Evolutionary conservation across 1,140 invertebrate species (phyloP).

Genomic region (Globodera ellingtonae): DNA sequence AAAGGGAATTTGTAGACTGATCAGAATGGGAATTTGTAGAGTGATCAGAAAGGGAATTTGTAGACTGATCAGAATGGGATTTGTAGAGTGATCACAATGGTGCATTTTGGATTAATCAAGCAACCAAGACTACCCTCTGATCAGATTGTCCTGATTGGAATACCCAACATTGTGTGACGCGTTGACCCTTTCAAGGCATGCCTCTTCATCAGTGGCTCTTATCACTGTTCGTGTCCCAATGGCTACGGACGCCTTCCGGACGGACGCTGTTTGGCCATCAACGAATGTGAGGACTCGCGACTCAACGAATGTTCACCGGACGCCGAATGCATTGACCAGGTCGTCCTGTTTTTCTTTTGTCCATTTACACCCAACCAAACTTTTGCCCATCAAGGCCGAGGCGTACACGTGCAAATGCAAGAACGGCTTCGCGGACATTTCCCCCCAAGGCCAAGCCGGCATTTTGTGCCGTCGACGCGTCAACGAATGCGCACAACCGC

Average conservation of each 20-base stretch:
- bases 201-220: constrained; percentile 59
- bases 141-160: too few relatives aligned
- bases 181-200: constrained; percentile 27
- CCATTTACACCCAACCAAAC: neutral
- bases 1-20: neutral
- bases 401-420: constrained; percentile 61
- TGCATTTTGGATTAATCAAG: too few relatives aligned
- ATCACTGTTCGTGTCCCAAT: constrained; percentile 59
- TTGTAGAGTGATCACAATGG: too few relatives aligned
- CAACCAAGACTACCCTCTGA: too few relatives aligned
- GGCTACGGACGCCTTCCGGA: constrained; percentile 61
- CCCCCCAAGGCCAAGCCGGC: constrained; percentile 49
- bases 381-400: constrained; percentile 44
- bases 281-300: constrained; percentile 57
- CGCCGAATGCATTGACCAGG: constrained; percentile 62
- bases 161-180: too few relatives aligned
- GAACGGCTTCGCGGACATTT: constrained; percentile 60
- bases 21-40: neutral
- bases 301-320: constrained; percentile 57
- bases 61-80: neutral
- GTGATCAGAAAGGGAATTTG: neutral
- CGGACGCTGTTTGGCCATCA: constrained; percentile 63
- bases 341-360: neutral
- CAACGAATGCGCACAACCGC: constrained; percentile 57
- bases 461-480: constrained; percentile 55